A percentile compares a stretch with the other conserved stretches of the same genome.
Evolutionary conservation across 1,140 invertebrate genomes (phyloP).

Genomic region (Metopolophium dirhodum): DNA sequence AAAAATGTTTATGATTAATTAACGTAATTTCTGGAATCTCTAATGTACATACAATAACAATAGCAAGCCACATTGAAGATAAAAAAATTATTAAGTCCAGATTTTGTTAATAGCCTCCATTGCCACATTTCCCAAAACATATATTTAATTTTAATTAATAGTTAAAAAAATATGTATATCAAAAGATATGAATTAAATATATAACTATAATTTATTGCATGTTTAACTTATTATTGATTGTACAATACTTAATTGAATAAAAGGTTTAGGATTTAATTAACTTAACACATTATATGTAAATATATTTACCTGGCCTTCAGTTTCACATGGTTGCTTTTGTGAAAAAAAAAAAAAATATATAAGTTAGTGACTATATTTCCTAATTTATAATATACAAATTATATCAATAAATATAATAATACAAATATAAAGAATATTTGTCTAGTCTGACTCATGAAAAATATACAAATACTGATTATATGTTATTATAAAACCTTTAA

Average conservation of each 20-base stretch:
- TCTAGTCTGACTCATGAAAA: not conserved
- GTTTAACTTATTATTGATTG: not conserved
- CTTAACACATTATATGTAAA: not conserved
- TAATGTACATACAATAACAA: not conserved
- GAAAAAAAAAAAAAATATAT: constrained; percentile 23
- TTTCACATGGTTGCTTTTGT: constrained; percentile 25
- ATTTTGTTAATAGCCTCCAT: not conserved
- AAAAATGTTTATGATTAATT: too few relatives aligned
- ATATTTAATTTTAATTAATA: not conserved
- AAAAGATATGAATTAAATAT: not conserved
- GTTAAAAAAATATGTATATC: not conserved
- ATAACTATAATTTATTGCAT: not conserved
- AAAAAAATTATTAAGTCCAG: not conserved
- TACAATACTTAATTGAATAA: not conserved
- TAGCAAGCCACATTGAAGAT: not conserved
- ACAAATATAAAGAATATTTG: not conserved
- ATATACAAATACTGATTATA: not conserved
- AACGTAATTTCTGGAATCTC: too few relatives aligned
- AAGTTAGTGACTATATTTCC: not conserved
- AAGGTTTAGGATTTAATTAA: not conserved
- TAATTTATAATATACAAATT: not conserved
- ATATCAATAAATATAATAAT: not conserved
- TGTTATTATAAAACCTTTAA: not conserved
- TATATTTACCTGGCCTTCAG: constrained; percentile 46
- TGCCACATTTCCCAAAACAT: not conserved